Conservation (phyloP, 2,113 vertebrate genomes). For the Rhizomys pruinosus region DNA sequence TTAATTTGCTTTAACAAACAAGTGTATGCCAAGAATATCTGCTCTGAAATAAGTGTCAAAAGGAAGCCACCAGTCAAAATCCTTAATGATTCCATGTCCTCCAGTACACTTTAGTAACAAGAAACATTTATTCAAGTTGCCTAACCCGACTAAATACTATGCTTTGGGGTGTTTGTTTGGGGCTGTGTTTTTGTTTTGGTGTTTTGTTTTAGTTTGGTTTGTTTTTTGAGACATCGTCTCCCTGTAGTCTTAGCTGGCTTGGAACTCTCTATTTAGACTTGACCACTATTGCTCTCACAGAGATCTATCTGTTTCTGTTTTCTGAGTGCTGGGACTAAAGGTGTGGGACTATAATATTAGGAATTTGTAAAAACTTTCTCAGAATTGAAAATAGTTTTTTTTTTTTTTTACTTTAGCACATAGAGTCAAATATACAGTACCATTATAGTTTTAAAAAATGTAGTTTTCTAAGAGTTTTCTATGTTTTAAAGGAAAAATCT, state of each 20-base stretch:
- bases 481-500: background rate
- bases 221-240: too few species aligned
- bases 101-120: background rate
- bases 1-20: background rate
- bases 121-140: background rate
- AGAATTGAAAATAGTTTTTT: background rate
- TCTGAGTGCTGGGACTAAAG: too few species aligned
- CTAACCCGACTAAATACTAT: background rate
- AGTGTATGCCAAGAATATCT: background rate
- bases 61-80: background rate
- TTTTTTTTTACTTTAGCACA: background rate
- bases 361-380: background rate
- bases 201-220: too few species aligned
- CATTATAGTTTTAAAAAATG: background rate
- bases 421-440: background rate
- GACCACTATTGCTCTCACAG: too few species aligned
- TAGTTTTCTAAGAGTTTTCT: background rate
- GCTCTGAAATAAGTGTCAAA: background rate
- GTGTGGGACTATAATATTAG: background rate
- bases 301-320: too few species aligned
- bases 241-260: too few species aligned
- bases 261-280: too few species aligned
- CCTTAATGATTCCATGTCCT: rapidly evolving
- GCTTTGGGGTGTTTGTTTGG: background rate
- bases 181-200: too few species aligned